phyloP scores from a whole-genome alignment of 2,113 vertebrate genomes.

The Myiopsitta monachus region DNA sequence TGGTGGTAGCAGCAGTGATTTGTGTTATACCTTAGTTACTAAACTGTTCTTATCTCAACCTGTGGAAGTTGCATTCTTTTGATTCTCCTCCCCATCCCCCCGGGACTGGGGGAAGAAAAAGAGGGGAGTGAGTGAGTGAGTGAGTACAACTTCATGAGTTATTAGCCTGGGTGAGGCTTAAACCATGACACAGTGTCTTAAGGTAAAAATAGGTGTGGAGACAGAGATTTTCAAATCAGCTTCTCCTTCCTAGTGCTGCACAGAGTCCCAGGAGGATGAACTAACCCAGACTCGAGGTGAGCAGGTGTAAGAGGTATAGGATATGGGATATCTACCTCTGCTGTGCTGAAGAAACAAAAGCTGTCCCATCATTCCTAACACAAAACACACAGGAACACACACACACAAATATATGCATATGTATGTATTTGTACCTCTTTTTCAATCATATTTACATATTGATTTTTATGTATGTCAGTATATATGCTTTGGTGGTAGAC shows the following conservation, averaged over 20 bases:
- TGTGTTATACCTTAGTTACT: too few species aligned
- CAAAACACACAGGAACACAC: not conserved
- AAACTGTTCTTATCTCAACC: too few species aligned
- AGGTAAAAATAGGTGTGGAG: not conserved
- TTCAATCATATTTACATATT: rapidly evolving
- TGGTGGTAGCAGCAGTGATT: too few species aligned
- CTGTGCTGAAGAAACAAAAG: not conserved
- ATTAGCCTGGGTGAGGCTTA: too few species aligned
- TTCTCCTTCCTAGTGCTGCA: not conserved
- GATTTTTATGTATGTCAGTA: not conserved
- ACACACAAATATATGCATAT: rapidly evolving
- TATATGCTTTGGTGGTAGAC: not conserved
- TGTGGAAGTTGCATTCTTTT: too few species aligned
- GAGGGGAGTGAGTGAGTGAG: too few species aligned
- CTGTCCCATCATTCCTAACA: not conserved
- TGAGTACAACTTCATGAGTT: too few species aligned
- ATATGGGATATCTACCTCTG: rapidly evolving
- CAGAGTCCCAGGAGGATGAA: not conserved
- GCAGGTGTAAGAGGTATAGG: not conserved
- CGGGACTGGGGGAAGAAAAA: too few species aligned
- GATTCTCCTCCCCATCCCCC: too few species aligned
- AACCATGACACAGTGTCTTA: too few species aligned
- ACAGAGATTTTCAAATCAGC: not conserved
- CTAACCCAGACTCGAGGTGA: rapidly evolving
- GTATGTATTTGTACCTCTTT: not conserved